phyloP scores from a whole-genome alignment of 1,140 invertebrate genomes.

The Adelges cooleyi region DNA sequence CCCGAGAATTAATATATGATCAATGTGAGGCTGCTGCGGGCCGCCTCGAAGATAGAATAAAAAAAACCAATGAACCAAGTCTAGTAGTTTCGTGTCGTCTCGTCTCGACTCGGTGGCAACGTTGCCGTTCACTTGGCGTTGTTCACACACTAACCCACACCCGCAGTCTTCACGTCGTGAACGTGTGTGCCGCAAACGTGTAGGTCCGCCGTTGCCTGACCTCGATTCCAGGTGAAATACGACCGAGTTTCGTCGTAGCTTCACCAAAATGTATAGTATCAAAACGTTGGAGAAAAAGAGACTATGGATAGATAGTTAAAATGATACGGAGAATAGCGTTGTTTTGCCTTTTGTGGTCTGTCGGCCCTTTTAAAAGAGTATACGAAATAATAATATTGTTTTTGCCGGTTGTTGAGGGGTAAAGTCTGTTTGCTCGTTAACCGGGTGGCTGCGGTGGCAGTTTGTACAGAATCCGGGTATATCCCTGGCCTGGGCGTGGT shows the following conservation, averaged over 20 bases:
- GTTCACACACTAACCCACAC: conserved; percentile 27
- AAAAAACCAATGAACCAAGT: no score
- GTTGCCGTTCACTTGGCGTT: conserved; percentile 15
- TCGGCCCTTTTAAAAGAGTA: no score
- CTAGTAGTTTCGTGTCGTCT: conserved; percentile 10
- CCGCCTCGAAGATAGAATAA: not conserved
- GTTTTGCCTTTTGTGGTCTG: no score
- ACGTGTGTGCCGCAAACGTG: not conserved
- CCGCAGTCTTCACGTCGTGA: not conserved
- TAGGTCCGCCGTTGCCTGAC: conserved; percentile 6
- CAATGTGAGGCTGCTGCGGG: conserved; percentile 7
- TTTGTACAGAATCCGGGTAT: conserved; percentile 17
- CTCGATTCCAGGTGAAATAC: conserved; percentile 26
- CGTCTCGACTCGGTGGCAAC: conserved; percentile 9
- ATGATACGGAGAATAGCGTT: no score
- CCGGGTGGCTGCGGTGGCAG: not conserved
- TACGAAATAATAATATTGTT: no score
- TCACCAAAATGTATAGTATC: no score
- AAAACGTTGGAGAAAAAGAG: no score
- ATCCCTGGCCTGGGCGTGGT: conserved; percentile 5
- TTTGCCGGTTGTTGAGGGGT: no score
- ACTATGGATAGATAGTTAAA: no score
- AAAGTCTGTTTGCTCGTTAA: not conserved
- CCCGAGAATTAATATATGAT: conserved; percentile 24
- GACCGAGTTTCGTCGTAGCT: conserved; percentile 22